These are phyloP conservation scores for Formica selysi DNA, from an alignment of 1,140 invertebrate species.

Conservation along the genomic window DNA sequence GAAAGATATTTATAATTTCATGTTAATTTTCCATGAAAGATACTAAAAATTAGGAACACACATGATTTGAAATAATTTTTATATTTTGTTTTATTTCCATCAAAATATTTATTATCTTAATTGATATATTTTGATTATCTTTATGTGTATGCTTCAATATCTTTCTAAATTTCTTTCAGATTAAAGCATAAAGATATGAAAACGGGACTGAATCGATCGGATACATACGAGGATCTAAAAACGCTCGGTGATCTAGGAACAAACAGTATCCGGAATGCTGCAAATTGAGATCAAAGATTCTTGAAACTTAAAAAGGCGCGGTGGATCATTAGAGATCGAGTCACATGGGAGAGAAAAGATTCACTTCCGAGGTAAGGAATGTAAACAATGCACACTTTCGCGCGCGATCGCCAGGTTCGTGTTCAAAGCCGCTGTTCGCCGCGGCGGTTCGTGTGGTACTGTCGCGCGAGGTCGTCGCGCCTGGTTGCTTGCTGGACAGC, in stretches of 20 bases:
- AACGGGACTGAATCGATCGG: not conserved
- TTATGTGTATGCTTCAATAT: too few species aligned
- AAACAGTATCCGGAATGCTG: not conserved
- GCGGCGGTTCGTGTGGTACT: constrained; percentile 67
- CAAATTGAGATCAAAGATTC: not conserved
- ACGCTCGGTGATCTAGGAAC: not conserved
- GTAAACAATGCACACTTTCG: constrained; percentile 29
- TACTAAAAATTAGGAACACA: too few species aligned
- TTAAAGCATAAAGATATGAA: not conserved
- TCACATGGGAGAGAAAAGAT: not conserved
- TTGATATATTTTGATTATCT: too few species aligned
- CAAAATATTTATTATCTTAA: too few species aligned
- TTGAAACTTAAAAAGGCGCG: not conserved
- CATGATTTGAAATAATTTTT: too few species aligned
- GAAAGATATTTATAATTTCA: too few species aligned
- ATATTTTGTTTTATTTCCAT: too few species aligned
- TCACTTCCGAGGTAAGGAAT: not conserved
- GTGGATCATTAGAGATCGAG: not conserved
- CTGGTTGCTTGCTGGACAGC: constrained; percentile 49
- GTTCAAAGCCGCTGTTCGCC: constrained; percentile 59
- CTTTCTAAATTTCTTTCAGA: too few species aligned
- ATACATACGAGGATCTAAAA: not conserved
- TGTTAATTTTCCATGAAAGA: too few species aligned
- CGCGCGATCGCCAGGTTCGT: constrained; percentile 60
- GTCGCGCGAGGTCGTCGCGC: constrained; percentile 72